Base-by-base conservation (phyloP, 2,888 invertebrate genomes). In the Caenorhabditis wallacei region DNA sequence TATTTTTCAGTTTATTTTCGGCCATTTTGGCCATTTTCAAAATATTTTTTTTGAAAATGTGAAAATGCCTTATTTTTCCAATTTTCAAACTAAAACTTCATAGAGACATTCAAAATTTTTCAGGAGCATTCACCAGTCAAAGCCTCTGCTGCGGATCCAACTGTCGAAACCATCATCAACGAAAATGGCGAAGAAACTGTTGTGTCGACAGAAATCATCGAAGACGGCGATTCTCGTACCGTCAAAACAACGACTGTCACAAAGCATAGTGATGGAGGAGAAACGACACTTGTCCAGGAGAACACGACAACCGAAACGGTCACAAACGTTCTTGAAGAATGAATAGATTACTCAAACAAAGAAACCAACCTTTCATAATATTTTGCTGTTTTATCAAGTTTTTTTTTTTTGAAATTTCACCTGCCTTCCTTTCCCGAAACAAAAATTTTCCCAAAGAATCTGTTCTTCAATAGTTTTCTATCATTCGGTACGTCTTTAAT, bases 241-340 rank as follows among this genome's bases (percentile, higher is more conserved):
- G 37, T 85, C 10, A 80, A 81, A 20, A 85, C 85, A 5, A 85
- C 85, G 8, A 85, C 85, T 2, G 71, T 85, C 13, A 87, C 85
- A 0, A 84, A 84, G 43, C 87, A 87, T 48, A 76, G 82, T 1
- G 87, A 87, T 66, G 87, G 85, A 46, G 75, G 66, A 16, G 87
- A 87, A 35, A 79, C 82, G 0, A 85, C 82, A 2, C 20, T 84
- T 30, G 78, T 87, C 10, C 87, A 87, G 51, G 85, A 87, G 61
- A 74, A 87, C 51, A 80, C 85, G 40, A 79, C 69, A 8, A 80
- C 69, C 10, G 76, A 84, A 30, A 80, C 64, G 1, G 51, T 71
- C 64, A 71, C 68, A 16, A 46, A 20, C 1, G 51, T 48, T 0
- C 53, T 37, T 8, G 56, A 78, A 30, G 72, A 82, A 46, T 78